Percentiles rank a stretch among this genome's conserved stretches.
These are phyloP conservation scores for Podarcis cretensis DNA, from an alignment of 2,113 vertebrate genomes.

Conservation along the genomic window DNA sequence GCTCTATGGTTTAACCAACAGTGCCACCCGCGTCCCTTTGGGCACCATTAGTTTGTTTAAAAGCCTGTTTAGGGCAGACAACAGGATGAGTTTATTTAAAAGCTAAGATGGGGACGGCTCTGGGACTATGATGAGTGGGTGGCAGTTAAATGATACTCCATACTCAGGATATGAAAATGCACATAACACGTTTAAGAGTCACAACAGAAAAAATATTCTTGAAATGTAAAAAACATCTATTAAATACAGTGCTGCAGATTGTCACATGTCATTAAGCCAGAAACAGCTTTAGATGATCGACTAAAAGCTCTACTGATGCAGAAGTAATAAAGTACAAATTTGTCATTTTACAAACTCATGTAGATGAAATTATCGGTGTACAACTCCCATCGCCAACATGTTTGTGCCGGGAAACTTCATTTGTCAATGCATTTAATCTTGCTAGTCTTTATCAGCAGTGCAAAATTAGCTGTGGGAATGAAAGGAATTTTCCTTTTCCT, in stretches of 20 bases:
- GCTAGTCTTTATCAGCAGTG: not conserved
- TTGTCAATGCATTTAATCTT: not conserved
- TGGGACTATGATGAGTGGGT: conserved; percentile 8
- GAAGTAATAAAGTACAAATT: conserved; percentile 19
- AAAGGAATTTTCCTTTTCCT: not conserved
- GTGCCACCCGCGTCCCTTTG: not conserved
- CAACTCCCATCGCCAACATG: not conserved
- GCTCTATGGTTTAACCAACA: no score
- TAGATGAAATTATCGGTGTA: conserved; percentile 7
- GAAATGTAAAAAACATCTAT: conserved; percentile 3
- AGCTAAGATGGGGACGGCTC: not conserved
- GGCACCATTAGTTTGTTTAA: not conserved
- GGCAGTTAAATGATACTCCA: not conserved
- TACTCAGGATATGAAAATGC: not conserved
- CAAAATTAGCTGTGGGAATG: not conserved
- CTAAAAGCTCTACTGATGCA: conserved; percentile 18
- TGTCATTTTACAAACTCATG: conserved; percentile 3
- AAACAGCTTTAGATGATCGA: conserved; percentile 12
- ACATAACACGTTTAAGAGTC: not conserved
- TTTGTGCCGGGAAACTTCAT: not conserved
- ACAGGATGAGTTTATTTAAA: not conserved
- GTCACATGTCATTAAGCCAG: conserved; percentile 14
- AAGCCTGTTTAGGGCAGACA: not conserved
- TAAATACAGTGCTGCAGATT: conserved; percentile 17
- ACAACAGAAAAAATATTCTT: not conserved